A percentile compares a stretch with the other conserved stretches of the same genome.
These are phyloP conservation scores for Etheostoma perlongum DNA, from an alignment of 2,797 vertebrate species.

Conservation along the genomic window DNA sequence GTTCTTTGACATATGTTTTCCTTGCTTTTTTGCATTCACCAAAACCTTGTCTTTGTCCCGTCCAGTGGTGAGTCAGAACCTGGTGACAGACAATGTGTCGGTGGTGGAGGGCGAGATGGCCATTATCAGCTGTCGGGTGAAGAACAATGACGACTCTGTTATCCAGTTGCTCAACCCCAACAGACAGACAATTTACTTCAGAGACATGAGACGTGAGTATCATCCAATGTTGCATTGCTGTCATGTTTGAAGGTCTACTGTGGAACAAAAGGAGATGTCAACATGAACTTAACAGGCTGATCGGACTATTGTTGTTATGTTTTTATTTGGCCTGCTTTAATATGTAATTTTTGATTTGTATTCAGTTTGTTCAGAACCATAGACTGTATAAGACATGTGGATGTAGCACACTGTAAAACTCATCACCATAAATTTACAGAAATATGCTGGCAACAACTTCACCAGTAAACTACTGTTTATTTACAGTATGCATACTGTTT, in stretches of 20 bases:
- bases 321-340: slow-evolving; percentile 3
- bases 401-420: no score
- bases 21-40: background rate
- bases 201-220: slow-evolving; percentile 95
- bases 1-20: background rate
- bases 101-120: slow-evolving; percentile 96
- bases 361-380: background rate
- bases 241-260: background rate
- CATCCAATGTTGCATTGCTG: background rate
- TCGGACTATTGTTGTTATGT: background rate
- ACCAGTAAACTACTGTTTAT: no score
- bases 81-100: slow-evolving; percentile 94
- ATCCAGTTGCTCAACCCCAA: slow-evolving; percentile 98
- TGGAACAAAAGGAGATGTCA: background rate
- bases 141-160: slow-evolving; percentile 96
- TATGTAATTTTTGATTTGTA: background rate
- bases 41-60: slow-evolving; percentile 11
- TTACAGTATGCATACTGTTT: no score
- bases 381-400: no score
- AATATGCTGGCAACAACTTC: no score
- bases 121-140: slow-evolving; percentile 98
- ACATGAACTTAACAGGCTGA: background rate
- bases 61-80: slow-evolving; percentile 88
- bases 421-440: no score
- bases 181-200: slow-evolving; percentile 98